A percentile compares a stretch with the other conserved stretches of the same genome.
These are phyloP conservation scores for Panzeria rudis DNA, from an alignment of 2,888 invertebrate genomes.

Conservation along the genomic window DNA sequence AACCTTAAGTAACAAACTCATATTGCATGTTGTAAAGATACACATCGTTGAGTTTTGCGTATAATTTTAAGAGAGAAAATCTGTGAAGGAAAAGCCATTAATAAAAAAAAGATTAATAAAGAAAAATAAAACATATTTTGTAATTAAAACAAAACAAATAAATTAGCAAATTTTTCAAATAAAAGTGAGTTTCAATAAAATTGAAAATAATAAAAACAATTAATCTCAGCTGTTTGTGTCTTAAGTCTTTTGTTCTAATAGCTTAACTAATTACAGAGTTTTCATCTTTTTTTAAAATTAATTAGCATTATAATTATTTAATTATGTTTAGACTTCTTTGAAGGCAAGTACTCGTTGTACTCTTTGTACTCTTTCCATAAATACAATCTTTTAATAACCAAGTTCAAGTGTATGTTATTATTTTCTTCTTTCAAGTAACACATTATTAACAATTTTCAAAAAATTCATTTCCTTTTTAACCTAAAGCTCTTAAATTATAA, in stretches of 20 bases:
- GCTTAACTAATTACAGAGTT: conserved; percentile 16
- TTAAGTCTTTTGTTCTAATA: conserved; percentile 60
- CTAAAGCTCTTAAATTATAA: conserved; percentile 4
- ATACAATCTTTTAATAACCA: conserved; percentile 14
- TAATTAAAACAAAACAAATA: conserved; percentile 54
- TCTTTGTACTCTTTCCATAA: neutral
- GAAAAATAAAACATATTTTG: conserved; percentile 16
- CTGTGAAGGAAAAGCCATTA: conserved; percentile 50
- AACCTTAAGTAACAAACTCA: conserved; percentile 58
- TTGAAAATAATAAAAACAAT: conserved; percentile 17
- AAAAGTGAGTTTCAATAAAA: conserved; percentile 54
- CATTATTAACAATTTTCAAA: conserved; percentile 32
- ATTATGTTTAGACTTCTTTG: conserved; percentile 17
- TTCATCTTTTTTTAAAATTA: conserved; percentile 1
- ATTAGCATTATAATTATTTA: conserved; percentile 36
- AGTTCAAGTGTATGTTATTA: conserved; percentile 48
- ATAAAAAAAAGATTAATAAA: conserved; percentile 16
- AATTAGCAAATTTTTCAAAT: conserved; percentile 20
- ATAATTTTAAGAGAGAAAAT: conserved; percentile 64
- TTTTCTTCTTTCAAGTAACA: neutral
- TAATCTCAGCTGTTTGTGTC: conserved; percentile 34
- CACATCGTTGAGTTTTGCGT: conserved; percentile 79
- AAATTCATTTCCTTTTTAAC: conserved; percentile 65
- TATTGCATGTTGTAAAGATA: conserved; percentile 78
- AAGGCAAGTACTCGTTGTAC: neutral